These are phyloP conservation scores for Schizopygopsis malacanthus DNA, from an alignment of 2,797 vertebrate species.

Conservation along the genomic window DNA sequence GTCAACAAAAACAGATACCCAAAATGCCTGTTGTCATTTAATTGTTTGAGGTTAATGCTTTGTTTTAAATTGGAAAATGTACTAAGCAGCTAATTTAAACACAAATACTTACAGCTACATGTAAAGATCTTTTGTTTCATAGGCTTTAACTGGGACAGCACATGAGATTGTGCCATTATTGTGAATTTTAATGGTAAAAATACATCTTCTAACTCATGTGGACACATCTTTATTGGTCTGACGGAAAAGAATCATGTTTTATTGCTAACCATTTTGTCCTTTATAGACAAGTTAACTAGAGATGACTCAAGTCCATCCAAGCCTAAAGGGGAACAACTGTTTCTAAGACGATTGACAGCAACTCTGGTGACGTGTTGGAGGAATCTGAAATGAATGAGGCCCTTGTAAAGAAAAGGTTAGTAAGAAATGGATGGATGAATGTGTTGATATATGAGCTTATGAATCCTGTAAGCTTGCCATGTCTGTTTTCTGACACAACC, in stretches of 20 bases:
- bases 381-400: neutral
- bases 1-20: neutral
- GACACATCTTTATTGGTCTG: neutral
- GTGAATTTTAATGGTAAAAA: neutral
- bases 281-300: slow-evolving; percentile 20
- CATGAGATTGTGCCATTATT: neutral
- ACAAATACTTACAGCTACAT: neutral
- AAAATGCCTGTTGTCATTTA: neutral
- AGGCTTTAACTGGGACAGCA: neutral
- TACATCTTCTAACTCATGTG: neutral
- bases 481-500: slow-evolving; percentile 19
- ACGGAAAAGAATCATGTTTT: neutral
- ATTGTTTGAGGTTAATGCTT: neutral
- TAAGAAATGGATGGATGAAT: slow-evolving; percentile 1
- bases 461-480: neutral
- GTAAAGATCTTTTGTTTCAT: neutral
- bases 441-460: slow-evolving; percentile 7
- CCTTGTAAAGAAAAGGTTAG: slow-evolving; percentile 12
- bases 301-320: neutral
- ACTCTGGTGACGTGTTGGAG: neutral
- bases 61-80: neutral
- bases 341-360: slow-evolving; percentile 24
- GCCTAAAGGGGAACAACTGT: slow-evolving; percentile 1
- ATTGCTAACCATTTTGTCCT: neutral
- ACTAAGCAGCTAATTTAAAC: neutral